Base-by-base conservation (phyloP, 2,888 invertebrate genomes). In the Andrena camellia region DNA sequence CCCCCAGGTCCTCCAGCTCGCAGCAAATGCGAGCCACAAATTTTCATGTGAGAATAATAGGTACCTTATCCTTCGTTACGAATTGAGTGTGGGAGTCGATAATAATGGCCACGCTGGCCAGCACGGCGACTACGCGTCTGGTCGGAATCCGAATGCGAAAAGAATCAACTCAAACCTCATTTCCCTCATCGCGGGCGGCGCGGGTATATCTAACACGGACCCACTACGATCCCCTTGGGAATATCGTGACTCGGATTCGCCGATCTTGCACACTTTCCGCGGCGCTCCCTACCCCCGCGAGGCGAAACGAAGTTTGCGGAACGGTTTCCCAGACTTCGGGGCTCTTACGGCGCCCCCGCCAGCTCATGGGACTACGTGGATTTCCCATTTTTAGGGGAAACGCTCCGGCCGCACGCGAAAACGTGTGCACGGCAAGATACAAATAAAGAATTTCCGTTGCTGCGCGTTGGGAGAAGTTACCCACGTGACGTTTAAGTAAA, bases 261-360 rank as follows among this genome's bases (percentile, higher is more conserved):
- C 83, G 85, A 83, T 86, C 81, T 74, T 54, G 78, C 78, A 77
- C 83, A 83, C 84, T 81, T 81, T 81, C 77, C 73, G 81, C 76
- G 71, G 66, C 84, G 81, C 81, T 83, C 85, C 77, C 70, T 75
- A 72, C 66, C 76, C 73, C 64, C 69, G 74, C 52, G 78, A 77
- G 83, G 63, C 66, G 78, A 80, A 83, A 86, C 86, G 85, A 86
- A 86, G 86, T 86, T 86, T 86, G 83, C 76, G 67, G 75, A 86
- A 85, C 87, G 78, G 79, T 86, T 85, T 74, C 83, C 74, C 75
- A 82, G 86, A 87, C 84, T 86, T 87, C 66, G 62, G 74, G 78
- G 64, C 77, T 74, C 69, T 80, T 83, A 71, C 64, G 54, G 74
- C 57, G 67, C 57, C 50, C 48, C 54, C 62, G 69, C 63, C 50